Base-by-base conservation (phyloP, 2,888 invertebrate genomes). In the Tuta absoluta region DNA sequence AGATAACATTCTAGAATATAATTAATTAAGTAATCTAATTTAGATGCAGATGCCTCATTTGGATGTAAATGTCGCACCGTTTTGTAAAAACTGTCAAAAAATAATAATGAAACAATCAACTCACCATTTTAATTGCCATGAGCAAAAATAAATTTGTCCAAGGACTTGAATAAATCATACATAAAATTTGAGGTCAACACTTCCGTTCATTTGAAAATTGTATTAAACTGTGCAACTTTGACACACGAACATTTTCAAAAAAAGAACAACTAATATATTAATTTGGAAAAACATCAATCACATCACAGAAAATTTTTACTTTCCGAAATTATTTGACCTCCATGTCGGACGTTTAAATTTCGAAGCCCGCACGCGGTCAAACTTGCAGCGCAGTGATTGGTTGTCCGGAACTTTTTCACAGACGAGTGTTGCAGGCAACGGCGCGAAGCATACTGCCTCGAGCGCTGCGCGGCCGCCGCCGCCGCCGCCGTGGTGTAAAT, bases 81-180 rank as follows among this genome's bases (percentile, higher is more conserved):
- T 37, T 65, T 63, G 69, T 66, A 61, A 67, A 45, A 67, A 58
- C 51, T 28, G 45, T 69, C 63, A 67, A 61, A 62, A 38, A 65
- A 64, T 66, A 63, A 62, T 62, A 65, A 71, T 71, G 66, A 60
- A 63, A 71, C 73, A 73, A 69, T 65, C 62, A 69, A 90, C 91
- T 91, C 72, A 91, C 91, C 91, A 86, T 86, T 79, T 88, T 89
- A 86, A 89, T 87, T 89, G 91, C 91, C 83, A 89, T 84, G 69
- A 90, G 89, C 89, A 91, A 89, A 89, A 87, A 79, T 85, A 89
- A 81, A 80, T 85, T 85, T 85, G 80, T 89, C 91, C 91, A 86
- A 86, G 82, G 83, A 86, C 80, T 90, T 91, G 86, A 89, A 91
- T 91, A 91, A 91, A 90, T 91, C 91, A 91, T 91, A 90, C 91